Evolutionary conservation across 30 jellyfish, hydroid and myxozoan genomes (phyloP), one percentile per base, ranked within the genome.

Genomic region (Mastigias papua): DNA sequence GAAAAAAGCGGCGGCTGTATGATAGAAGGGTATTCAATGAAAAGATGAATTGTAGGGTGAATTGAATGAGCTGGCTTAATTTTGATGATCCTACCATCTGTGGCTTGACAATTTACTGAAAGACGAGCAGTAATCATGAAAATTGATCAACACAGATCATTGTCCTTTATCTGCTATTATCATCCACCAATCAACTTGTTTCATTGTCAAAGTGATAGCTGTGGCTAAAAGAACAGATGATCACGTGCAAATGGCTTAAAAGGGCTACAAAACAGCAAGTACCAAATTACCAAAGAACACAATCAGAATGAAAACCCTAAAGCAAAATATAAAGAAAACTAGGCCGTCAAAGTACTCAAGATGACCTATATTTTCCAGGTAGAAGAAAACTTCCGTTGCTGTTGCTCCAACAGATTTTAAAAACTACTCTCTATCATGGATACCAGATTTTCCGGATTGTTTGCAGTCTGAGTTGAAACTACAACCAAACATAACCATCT

Each of bases 31-130:
- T 46, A 34, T 29, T 77, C 66, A 77, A 77, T 77, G 25, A 37
- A 26, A 31, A 34, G 46, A 9, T 13, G 57, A 20, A 31, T 75
- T 75, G 51, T 73, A 75, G 86, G 54, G 86, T 77, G 66, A 77
- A 51, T 26, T 58, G 78, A 37, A 26, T 49, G 58, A 34, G 88
- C 57, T 28, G 21, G 77, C 34, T 48, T 25, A 30, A 51, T 9
- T 16, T 4, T 77, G 88, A 77, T 77, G 88, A 77, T 77, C 88
- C 57, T 77, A 57, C 75, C 88, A 77, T 77, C 77, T 77, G 88
- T 77, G 62, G 74, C 78, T 32, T 57, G 77, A 77, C 76, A 77
- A 34, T 62, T 77, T 62, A 51, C 60, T 60, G 61, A 48, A 51
- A 77, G 37, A 26, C 78, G 34, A 54, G 57, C 10, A 57, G 76